Evolutionary conservation across 2,888 invertebrate genomes (phyloP).

Genomic region (Timandra comae): DNA sequence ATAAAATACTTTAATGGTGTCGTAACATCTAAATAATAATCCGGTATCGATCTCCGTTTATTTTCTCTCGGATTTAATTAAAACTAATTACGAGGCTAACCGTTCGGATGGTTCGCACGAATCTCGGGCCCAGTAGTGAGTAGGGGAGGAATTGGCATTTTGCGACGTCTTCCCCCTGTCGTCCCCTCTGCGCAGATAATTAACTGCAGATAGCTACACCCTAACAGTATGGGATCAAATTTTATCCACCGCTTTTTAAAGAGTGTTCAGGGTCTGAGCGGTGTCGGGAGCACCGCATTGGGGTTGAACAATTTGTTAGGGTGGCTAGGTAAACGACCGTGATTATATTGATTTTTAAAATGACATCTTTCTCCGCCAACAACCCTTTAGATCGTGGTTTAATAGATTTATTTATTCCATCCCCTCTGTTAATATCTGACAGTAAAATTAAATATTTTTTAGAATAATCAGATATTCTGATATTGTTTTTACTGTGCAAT

Average conservation of each 20-base stretch:
- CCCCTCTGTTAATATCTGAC: not conserved
- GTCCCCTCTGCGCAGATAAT: conserved; percentile 65
- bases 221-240: conserved; percentile 52
- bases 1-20: conserved; percentile 24
- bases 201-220: conserved; percentile 71
- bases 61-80: conserved; percentile 61
- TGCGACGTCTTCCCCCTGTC: conserved; percentile 52
- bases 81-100: conserved; percentile 64
- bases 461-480: no score
- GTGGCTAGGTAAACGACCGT: conserved; percentile 64
- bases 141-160: conserved; percentile 57
- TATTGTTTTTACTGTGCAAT: no score
- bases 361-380: conserved; percentile 43
- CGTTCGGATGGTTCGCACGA: conserved; percentile 49
- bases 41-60: conserved; percentile 37
- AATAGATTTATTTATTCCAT: conserved; percentile 2
- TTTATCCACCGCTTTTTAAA: conserved; percentile 68
- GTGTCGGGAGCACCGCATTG: conserved; percentile 47
- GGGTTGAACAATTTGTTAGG: conserved; percentile 68
- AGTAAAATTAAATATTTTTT: no score
- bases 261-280: conserved; percentile 44
- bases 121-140: conserved; percentile 44
- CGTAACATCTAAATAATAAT: conserved; percentile 26
- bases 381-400: conserved; percentile 25
- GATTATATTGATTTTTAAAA: conserved; percentile 70